Base-by-base conservation (phyloP, 2,113 vertebrate species). In the Platycercus adscitus region DNA sequence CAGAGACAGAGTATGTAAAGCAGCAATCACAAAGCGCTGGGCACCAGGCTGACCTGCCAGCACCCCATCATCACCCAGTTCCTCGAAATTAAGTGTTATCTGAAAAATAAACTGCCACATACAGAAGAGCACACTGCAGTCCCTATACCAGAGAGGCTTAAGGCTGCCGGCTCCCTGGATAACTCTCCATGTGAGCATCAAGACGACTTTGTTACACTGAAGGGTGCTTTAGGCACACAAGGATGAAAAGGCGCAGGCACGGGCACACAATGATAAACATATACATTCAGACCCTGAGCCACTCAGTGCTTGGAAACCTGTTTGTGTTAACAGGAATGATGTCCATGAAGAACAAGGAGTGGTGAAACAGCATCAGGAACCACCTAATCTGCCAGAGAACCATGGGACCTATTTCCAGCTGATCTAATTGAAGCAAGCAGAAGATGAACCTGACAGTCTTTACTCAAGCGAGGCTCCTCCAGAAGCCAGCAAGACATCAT, bases 131-230 rank as follows among this genome's bases (percentile, higher is more conserved):
- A 39, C 3, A 1, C 13, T 46, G 39, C 16, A 7, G 33, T n/a
- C 55, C 3, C 4, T 4, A 10, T 9, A 17, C 20, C 2, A 0
- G 8, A 26, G 33, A 46, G 52, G 20, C 26, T 17, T 21, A 35
- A 23, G 8, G 21, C 46, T 50, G 61, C 47, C 44, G 33, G 33
- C 75, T 76, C 28, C 60, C 41, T 3, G 3, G 23, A 76, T 56
- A 65, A 53, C n/a, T 28, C 50, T 2, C 72, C 1, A 2, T 65
- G 28, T 29, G 18, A 52, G 26, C 3, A 5, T 11, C 39, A 49
- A 49, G 25, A n/a, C 18, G 35, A 47, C 15, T 3, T 1, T 7
- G 43, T 25, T 13, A 31, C 3, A 3, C 9, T 9, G n/a, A 0
- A 0, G 29, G 47, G 41, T n/a, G 41, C 24, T 63, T 9, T 7